Percentiles rank a stretch among this genome's conserved stretches.
These are phyloP conservation scores for Chondrosia reniformis DNA, from an alignment of 37 sponge, comb jelly and placozoan genomes.

Conservation along the genomic window DNA sequence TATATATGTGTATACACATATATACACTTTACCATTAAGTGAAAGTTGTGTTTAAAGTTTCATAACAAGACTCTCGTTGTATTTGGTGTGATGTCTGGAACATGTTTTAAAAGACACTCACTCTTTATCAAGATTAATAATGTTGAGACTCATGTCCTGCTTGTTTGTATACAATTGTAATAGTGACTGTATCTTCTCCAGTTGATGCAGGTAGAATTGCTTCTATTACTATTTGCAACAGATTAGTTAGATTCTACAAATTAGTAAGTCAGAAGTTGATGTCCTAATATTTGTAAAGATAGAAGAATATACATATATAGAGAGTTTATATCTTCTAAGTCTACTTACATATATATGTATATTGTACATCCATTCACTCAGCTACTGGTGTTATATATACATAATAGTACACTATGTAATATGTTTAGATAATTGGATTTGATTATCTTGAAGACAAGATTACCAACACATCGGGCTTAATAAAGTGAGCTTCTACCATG, in stretches of 20 bases:
- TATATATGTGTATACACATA: too few relatives aligned
- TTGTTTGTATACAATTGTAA: too few relatives aligned
- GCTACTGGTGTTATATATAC: background rate
- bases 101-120: too few relatives aligned
- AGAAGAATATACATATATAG: background rate
- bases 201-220: slow-evolving; percentile 41
- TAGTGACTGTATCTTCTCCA: background rate
- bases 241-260: slow-evolving; percentile 58
- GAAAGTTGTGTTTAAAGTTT: too few relatives aligned
- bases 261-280: slow-evolving; percentile 29
- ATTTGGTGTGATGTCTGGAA: too few relatives aligned
- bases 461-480: slow-evolving; percentile 25
- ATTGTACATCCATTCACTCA: background rate
- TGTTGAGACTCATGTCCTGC: too few relatives aligned
- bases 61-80: too few relatives aligned
- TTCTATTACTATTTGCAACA: slow-evolving; percentile 47
- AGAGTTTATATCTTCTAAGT: background rate
- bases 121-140: too few relatives aligned
- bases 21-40: too few relatives aligned
- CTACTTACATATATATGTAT: background rate
- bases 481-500: slow-evolving; percentile 24
- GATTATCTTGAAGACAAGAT: slow-evolving; percentile 32
- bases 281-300: background rate
- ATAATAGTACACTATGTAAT: too few relatives aligned
- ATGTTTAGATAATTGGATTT: slow-evolving; percentile 37